Conservation (phyloP, 2,113 vertebrate species). For the Arvicanthis niloticus region DNA sequence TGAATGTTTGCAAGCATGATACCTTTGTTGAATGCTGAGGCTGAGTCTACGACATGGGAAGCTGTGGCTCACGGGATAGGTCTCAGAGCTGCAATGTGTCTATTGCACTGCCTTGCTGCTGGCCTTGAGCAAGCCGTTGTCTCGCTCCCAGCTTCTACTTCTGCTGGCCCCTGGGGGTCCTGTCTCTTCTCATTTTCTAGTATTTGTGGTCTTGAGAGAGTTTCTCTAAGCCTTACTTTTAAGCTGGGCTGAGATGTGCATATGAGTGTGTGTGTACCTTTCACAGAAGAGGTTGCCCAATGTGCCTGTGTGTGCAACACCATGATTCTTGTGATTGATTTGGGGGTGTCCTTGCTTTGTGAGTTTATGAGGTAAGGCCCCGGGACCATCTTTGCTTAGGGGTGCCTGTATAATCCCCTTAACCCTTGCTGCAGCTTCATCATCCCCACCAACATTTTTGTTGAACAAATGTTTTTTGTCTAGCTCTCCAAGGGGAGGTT, state of each 20-base stretch:
- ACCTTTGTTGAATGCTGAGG: not conserved
- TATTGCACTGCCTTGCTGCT: no score
- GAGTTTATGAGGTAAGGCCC: not conserved
- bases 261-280: not conserved
- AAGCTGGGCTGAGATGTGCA: not conserved
- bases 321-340: not conserved
- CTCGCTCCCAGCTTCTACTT: not conserved
- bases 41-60: not conserved
- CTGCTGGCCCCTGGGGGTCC: not conserved
- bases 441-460: no score
- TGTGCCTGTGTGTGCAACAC: not conserved
- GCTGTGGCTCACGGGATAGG: not conserved
- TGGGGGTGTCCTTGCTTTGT: not conserved
- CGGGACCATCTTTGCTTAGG: not conserved
- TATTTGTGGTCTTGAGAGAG: not conserved
- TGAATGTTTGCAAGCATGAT: not conserved
- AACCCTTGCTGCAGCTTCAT: not conserved
- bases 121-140: not conserved
- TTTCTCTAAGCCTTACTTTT: not conserved
- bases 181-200: not conserved
- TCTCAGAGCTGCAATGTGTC: not conserved
- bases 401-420: not conserved
- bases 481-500: not conserved
- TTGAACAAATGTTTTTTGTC: not conserved
- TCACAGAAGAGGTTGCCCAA: not conserved